A percentile compares a stretch with the other conserved stretches of the same genome.
phyloP scores from a whole-genome alignment of 2,797 vertebrate genomes.

The Centropyge bicolor region DNA sequence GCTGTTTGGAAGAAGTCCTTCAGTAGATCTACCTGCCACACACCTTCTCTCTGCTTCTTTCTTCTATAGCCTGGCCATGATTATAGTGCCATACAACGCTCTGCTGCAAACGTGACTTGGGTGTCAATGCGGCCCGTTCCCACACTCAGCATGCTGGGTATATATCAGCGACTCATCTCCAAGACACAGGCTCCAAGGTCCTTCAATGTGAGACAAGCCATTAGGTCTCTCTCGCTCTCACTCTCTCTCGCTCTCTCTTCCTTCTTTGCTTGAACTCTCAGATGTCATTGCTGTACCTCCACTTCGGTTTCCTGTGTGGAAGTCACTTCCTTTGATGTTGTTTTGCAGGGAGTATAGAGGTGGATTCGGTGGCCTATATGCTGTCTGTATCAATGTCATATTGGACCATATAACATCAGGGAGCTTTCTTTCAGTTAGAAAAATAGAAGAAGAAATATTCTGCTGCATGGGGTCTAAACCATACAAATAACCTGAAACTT shows the following conservation, averaged over 20 bases:
- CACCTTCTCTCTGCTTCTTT: slow-evolving; percentile 50
- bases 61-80: slow-evolving; percentile 76
- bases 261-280: slow-evolving; percentile 40
- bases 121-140: slow-evolving; percentile 67
- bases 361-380: slow-evolving; percentile 23
- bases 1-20: slow-evolving; percentile 45
- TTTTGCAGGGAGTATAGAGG: slow-evolving; percentile 20
- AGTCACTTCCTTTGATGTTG: slow-evolving; percentile 42
- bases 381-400: slow-evolving; percentile 42
- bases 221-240: slow-evolving; percentile 54
- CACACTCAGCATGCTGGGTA: slow-evolving; percentile 70
- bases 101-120: slow-evolving; percentile 78
- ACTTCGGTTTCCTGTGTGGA: slow-evolving; percentile 41
- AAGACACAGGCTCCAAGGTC: slow-evolving; percentile 84
- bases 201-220: slow-evolving; percentile 83
- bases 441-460: slow-evolving; percentile 20
- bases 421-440: slow-evolving; percentile 10
- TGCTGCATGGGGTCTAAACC: not conserved
- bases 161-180: slow-evolving; percentile 82
- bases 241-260: slow-evolving; percentile 1
- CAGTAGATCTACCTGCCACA: slow-evolving; percentile 8
- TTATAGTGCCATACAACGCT: slow-evolving; percentile 76
- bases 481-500: not conserved
- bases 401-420: slow-evolving; percentile 3
- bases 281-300: slow-evolving; percentile 46